Conservation (phyloP, 2,113 vertebrate species). For the Gyps fulvus region DNA sequence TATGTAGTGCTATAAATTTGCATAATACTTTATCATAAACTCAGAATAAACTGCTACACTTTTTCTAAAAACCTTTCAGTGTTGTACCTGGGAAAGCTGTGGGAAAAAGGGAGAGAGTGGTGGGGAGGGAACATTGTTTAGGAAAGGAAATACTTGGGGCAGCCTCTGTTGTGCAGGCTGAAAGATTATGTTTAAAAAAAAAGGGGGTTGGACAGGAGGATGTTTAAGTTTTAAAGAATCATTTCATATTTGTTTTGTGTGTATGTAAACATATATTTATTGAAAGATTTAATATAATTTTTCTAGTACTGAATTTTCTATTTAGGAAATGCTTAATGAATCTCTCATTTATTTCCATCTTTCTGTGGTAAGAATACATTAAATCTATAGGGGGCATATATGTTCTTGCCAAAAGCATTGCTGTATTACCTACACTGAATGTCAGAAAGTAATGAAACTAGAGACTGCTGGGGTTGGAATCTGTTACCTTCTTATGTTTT, state of each 20-base stretch:
- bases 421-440: neutral
- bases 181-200: neutral
- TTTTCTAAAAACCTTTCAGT: neutral
- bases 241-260: neutral
- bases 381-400: conserved; percentile 29
- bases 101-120: neutral
- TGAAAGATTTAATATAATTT: neutral
- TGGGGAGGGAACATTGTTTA: neutral
- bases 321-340: neutral
- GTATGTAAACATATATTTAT: neutral
- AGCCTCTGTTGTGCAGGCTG: neutral
- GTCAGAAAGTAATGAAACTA: conserved; percentile 53
- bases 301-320: neutral
- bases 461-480: conserved; percentile 8
- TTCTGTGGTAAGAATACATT: neutral
- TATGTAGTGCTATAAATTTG: neutral
- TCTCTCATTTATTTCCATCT: neutral
- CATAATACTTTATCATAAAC: neutral
- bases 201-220: neutral
- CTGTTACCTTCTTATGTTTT: conserved; percentile 60
- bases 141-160: neutral
- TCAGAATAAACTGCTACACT: neutral
- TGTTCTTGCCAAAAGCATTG: neutral
- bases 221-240: neutral
- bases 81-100: neutral